Conservation (phyloP, 2,888 invertebrate species). For the Hydroisotoma schaefferi region DNA sequence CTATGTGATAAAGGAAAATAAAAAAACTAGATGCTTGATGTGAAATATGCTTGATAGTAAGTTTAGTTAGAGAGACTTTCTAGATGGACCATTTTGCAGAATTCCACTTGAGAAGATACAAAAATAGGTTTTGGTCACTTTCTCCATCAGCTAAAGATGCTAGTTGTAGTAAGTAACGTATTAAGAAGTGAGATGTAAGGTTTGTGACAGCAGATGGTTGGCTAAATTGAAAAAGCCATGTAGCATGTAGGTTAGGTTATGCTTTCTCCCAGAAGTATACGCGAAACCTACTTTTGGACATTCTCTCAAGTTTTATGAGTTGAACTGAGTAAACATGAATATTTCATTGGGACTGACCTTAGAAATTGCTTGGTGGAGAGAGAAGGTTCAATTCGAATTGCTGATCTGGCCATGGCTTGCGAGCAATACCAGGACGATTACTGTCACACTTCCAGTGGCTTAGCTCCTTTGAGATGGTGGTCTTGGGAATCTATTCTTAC, state of each 20-base stretch:
- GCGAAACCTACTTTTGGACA: background rate
- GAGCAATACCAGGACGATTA: slow-evolving; percentile 63
- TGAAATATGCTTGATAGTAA: no score
- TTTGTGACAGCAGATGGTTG: slow-evolving; percentile 22
- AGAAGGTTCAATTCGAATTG: slow-evolving; percentile 61
- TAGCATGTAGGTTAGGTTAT: background rate
- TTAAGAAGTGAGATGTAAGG: slow-evolving; percentile 4
- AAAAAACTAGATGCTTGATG: no score
- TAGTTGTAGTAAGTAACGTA: background rate
- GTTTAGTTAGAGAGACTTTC: no score
- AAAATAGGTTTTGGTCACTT: background rate
- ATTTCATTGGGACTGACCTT: slow-evolving; percentile 35
- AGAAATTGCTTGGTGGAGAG: slow-evolving; percentile 64
- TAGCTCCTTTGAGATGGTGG: slow-evolving; percentile 63
- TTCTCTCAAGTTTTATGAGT: slow-evolving; percentile 22
- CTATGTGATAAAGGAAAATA: no score
- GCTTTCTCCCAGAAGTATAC: no score
- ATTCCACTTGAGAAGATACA: background rate
- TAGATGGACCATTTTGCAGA: no score
- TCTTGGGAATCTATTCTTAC: slow-evolving; percentile 65
- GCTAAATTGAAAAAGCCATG: slow-evolving; percentile 23
- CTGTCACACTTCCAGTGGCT: slow-evolving; percentile 62
- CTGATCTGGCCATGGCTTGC: slow-evolving; percentile 64
- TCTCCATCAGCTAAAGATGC: background rate
- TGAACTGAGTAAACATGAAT: slow-evolving; percentile 30